Percentiles rank a stretch among this genome's conserved stretches.
Evolutionary conservation across 92 coral and sea anemone species (phyloP).

Genomic region (Phymanthus crucifer): DNA sequence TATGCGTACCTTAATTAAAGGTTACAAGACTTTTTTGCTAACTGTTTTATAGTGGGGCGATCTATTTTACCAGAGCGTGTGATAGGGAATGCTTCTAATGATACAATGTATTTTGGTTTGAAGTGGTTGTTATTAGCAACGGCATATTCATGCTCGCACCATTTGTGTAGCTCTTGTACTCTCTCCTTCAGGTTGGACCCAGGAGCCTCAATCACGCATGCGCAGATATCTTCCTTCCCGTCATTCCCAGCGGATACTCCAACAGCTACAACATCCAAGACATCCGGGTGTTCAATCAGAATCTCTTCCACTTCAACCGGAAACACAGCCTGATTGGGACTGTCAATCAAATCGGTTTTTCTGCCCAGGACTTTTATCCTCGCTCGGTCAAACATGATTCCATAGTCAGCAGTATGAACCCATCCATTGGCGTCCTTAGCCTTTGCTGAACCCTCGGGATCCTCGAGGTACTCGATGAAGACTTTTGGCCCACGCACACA

Average conservation of each 20-base stretch:
- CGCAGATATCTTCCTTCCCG: constrained; percentile 25
- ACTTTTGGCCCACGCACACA: constrained; percentile 37
- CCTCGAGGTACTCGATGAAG: constrained; percentile 38
- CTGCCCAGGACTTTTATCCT: constrained; percentile 43
- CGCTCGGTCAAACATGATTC: constrained; percentile 38
- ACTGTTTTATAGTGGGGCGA: constrained; percentile 13
- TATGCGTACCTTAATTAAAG: no score
- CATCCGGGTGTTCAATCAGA: constrained; percentile 25
- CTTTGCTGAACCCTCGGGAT: constrained; percentile 16
- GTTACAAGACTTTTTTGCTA: constrained; percentile 20
- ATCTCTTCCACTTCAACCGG: constrained; percentile 40
- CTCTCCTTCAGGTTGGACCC: constrained; percentile 36
- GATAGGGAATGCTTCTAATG: constrained; percentile 16
- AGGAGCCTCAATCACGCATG: constrained; percentile 45
- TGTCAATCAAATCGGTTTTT: constrained; percentile 22
- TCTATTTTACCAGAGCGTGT: constrained; percentile 10
- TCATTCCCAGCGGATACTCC: constrained; percentile 28
- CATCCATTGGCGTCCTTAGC: constrained; percentile 28
- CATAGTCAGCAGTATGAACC: constrained; percentile 45
- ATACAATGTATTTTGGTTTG: constrained; percentile 15
- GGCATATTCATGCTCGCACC: constrained; percentile 27
- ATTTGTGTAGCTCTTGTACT: constrained; percentile 18
- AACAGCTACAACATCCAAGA: constrained; percentile 29
- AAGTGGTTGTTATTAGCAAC: background rate
- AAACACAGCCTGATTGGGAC: constrained; percentile 8